Percentiles rank a stretch among this genome's conserved stretches.
phyloP scores from a whole-genome alignment of 30 jellyfish, hydroid and myxozoan genomes.

The Turritopsis rubra region DNA sequence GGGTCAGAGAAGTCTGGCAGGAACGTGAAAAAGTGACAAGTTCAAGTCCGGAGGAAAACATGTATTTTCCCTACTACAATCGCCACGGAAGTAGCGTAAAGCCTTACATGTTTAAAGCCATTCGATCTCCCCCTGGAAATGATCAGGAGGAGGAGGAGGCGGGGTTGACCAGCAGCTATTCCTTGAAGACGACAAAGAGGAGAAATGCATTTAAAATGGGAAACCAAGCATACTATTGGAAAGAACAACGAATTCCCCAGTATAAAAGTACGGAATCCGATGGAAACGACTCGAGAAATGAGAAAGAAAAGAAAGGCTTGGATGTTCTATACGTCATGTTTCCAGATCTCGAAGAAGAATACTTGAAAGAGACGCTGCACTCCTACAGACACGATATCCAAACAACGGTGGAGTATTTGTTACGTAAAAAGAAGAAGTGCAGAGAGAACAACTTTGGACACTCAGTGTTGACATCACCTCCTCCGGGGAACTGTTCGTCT shows the following conservation, averaged over 20 bases:
- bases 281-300: neutral
- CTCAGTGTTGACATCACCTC: neutral
- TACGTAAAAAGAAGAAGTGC: conserved; percentile 32
- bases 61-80: neutral
- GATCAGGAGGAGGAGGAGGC: neutral
- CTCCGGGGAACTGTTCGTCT: neutral
- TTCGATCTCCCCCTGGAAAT: neutral
- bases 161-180: neutral
- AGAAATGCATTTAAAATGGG: neutral
- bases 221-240: neutral
- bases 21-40: neutral
- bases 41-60: neutral
- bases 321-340: conserved; percentile 79
- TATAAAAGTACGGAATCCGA: neutral
- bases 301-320: conserved; percentile 38
- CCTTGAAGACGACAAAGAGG: neutral
- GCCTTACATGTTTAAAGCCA: neutral
- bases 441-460: neutral
- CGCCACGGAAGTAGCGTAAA: neutral
- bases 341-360: conserved; percentile 64
- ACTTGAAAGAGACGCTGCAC: conserved; percentile 33
- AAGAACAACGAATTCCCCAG: neutral
- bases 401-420: conserved; percentile 57
- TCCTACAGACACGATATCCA: conserved; percentile 50
- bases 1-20: neutral